These are phyloP conservation scores for Nomada hirtipes DNA, from an alignment of 2,888 invertebrate genomes.

Conservation along the genomic window DNA sequence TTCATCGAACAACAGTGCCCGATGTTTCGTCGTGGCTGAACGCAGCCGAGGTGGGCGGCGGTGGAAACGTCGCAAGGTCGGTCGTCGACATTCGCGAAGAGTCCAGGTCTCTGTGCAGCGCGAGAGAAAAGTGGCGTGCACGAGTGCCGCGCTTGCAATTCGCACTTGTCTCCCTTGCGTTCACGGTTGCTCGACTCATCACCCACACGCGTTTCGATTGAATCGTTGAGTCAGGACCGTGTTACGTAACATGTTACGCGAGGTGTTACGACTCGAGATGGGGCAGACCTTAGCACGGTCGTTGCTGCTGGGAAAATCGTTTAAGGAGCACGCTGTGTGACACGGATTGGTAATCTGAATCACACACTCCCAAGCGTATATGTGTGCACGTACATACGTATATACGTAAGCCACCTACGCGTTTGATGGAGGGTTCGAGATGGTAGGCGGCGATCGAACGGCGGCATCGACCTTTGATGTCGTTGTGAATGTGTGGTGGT, in stretches of 20 bases:
- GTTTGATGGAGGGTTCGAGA: too few relatives aligned
- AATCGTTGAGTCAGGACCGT: not conserved
- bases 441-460: too few relatives aligned
- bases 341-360: too few relatives aligned
- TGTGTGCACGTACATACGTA: too few relatives aligned
- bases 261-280: too few relatives aligned
- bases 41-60: constrained; percentile 25
- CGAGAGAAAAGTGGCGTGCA: constrained; percentile 29
- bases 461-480: too few relatives aligned
- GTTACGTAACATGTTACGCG: not conserved
- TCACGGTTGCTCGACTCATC: constrained; percentile 13
- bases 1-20: constrained; percentile 37
- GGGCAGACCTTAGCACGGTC: too few relatives aligned
- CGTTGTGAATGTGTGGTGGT: too few relatives aligned
- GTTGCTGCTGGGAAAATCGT: too few relatives aligned
- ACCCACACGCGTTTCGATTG: constrained; percentile 24
- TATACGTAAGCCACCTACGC: too few relatives aligned
- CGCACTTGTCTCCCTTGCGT: constrained; percentile 24
- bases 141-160: not conserved
- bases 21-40: constrained; percentile 42
- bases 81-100: constrained; percentile 72
- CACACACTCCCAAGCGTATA: too few relatives aligned
- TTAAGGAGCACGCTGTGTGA: too few relatives aligned
- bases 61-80: constrained; percentile 77
- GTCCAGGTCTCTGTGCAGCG: constrained; percentile 27